These are phyloP conservation scores for Benthosema pterotum DNA, from an alignment of 2,797 vertebrate species.

Conservation along the genomic window DNA sequence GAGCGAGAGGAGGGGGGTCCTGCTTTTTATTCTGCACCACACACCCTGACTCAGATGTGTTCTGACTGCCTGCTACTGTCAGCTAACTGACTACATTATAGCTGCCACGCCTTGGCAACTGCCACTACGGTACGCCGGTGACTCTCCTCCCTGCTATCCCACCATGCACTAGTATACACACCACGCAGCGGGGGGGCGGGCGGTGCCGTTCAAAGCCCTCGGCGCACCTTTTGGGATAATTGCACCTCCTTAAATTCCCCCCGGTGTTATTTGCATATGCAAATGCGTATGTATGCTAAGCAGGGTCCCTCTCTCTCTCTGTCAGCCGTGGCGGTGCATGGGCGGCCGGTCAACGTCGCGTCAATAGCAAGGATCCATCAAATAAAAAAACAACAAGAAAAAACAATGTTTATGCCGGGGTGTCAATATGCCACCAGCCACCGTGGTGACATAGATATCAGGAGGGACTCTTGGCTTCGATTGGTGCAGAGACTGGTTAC, in stretches of 20 bases:
- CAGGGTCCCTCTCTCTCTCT: neutral
- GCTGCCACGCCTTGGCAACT: neutral
- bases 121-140: neutral
- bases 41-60: constrained; percentile 5
- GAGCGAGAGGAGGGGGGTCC: neutral
- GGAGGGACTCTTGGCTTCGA: no score
- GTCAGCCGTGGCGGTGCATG: neutral
- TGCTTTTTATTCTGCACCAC: constrained; percentile 16
- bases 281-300: constrained; percentile 5
- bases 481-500: no score
- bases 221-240: neutral
- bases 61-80: constrained; percentile 14
- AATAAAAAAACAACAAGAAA: no score
- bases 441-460: no score
- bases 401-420: neutral
- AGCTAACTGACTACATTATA: constrained; percentile 6
- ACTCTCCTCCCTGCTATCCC: no score
- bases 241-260: neutral
- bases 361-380: no score
- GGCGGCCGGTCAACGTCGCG: no score
- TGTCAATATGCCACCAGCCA: neutral
- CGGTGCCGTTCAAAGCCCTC: no score
- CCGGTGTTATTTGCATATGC: neutral
- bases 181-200: neutral
- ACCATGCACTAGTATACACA: no score